Evolutionary conservation across 1,140 invertebrate genomes (phyloP).

Genomic region (Yoshiicerus persimilis): DNA sequence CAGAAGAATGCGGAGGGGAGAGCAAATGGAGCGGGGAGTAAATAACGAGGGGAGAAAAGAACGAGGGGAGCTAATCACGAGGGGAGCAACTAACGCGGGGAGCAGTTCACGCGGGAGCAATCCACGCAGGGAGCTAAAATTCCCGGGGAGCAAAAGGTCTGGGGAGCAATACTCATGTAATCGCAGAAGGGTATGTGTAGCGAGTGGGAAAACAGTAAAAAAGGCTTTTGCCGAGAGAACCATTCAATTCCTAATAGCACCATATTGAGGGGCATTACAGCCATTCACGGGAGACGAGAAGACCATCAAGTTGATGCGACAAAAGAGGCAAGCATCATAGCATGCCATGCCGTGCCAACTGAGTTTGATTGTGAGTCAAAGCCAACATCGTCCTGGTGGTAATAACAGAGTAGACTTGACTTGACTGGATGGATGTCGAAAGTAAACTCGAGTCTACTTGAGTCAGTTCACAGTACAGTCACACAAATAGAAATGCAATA

Average conservation of each 20-base stretch:
- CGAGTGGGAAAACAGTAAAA: not conserved
- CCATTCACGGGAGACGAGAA: constrained; percentile 29
- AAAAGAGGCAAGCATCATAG: constrained; percentile 7
- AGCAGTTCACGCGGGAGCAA: no score
- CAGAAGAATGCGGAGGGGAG: no score
- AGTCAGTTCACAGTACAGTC: not conserved
- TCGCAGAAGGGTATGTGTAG: not conserved
- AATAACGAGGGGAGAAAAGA: no score
- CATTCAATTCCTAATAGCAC: constrained; percentile 38
- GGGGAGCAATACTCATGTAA: no score
- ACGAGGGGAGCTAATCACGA: no score
- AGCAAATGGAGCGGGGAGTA: no score
- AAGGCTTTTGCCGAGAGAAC: not conserved
- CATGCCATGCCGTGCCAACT: not conserved
- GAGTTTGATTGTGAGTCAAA: constrained; percentile 19
- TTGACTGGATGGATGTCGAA: constrained; percentile 1
- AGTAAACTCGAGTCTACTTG: not conserved
- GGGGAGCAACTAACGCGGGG: no score
- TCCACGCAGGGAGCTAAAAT: no score
- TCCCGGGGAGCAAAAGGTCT: no score
- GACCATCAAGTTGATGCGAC: constrained; percentile 33
- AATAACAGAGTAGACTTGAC: constrained; percentile 12
- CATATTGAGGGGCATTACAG: constrained; percentile 37
- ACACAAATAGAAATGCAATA: not conserved
- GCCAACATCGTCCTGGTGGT: constrained; percentile 17